Evolutionary conservation across 30 jellyfish, hydroid and myxozoan genomes (phyloP), one percentile per base, ranked within the genome.

Genomic region (Aurelia aurita): DNA sequence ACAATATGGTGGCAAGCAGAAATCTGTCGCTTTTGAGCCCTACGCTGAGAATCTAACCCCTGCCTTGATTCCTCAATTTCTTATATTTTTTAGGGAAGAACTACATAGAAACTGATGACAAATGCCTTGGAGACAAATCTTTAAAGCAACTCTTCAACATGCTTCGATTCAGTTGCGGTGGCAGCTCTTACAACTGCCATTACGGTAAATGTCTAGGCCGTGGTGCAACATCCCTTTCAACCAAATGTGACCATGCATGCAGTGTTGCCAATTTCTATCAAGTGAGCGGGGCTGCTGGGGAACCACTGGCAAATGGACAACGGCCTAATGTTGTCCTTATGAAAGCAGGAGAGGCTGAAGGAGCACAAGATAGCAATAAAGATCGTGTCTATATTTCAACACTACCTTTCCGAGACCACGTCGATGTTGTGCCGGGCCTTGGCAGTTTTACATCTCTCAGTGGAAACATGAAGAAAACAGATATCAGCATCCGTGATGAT

Each of bases 361-460:
- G 89, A 23, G 89, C 89, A 11, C 95, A 85, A 32, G 95, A 85
- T 27, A 85, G 79, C 70, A 85, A 85, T 60, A 85, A 85, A 62
- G 95, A 85, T 54, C 49, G 95, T n/a, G 95, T 72, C 25, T 85
- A 85, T 80, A 49, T 85, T 15, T 85, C 95, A 13, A 85, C 95
- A 14, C 34, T 43, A 58, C 95, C 95, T 1, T 67, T n/a, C 73
- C 49, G 95, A 26, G 51, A 63, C 58, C 73, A 66, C 76, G 95
- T 85, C 10, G 95, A 85, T 46, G 73, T 60, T 45, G 95, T 85
- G 5, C 72, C 74, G 16, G 95, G 95, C 21, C 79, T 85, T 14
- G 95, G 95, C 45, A 3, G 47, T 43, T 75, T 73, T 32, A 85
- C 95, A 23, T 74, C 95, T 27, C 85, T 85, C 26, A 54, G 85